Base-by-base conservation (phyloP, 2,113 vertebrate genomes). In the Haemorhous mexicanus region DNA sequence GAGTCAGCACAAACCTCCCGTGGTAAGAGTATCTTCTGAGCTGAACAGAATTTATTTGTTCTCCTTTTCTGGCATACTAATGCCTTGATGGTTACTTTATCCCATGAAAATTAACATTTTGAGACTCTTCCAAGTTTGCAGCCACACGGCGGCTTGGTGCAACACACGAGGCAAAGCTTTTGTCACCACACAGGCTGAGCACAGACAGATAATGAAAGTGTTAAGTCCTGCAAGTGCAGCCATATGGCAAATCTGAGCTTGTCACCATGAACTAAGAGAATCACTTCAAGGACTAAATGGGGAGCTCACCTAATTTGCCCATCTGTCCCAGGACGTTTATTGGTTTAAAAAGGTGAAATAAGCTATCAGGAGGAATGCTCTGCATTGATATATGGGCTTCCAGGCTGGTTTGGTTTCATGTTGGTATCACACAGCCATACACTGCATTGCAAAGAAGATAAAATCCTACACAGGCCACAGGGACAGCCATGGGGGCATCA, bases 161-260 rank as follows among this genome's bases (percentile, higher is more conserved):
- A 82, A 55, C 4, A 20, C 33, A 56, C 1, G 1, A 3, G 10
- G 62, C 84, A 89, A 81, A 86, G 89, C 89, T 93, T 87, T 61
- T 84, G 84, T 77, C 50, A 68, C 49, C 50, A 59, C 53, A 76
- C 37, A 80, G 94, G 66, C 84, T 5, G 4, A 84, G 62, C 59
- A 43, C 49, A 66, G 46, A 61, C 64, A 46, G 43, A 79, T 47
- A 90, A 83, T 46, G 33, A 13, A 92, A 88, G 77, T 10, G 62
- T 73, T 94, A 94, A 94, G 33, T 84, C 77, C 79, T 91, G 50
- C 89, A 94, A 90, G 69, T 33, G 76, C 33, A 76, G 94, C 97
- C 98, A 97, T 98, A 98, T 98, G 98, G 97, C 96, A 97, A 89
- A 97, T 96, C 96, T 87, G 78, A 95, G 87, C 94, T 95, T 96